A percentile compares a stretch with the other conserved stretches of the same genome.
These are phyloP conservation scores for Oikopleura albicans DNA, from an alignment of 23 tunicate species.

Conservation along the genomic window DNA sequence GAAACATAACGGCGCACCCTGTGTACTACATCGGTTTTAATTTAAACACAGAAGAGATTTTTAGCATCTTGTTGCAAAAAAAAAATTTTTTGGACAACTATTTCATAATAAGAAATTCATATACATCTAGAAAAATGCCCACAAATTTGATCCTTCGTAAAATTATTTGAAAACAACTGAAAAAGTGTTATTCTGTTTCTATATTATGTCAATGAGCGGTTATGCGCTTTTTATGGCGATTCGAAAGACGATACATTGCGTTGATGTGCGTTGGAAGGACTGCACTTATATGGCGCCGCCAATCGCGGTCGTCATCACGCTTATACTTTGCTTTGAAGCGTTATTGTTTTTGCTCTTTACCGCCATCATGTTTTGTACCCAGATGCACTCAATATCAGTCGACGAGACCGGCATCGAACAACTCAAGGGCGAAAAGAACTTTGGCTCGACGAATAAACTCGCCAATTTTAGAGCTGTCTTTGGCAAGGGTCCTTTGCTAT, in stretches of 20 bases:
- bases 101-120: too few species aligned
- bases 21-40: too few species aligned
- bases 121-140: too few species aligned
- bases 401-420: slow-evolving; percentile 98
- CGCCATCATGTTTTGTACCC: slow-evolving; percentile 83
- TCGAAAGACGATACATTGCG: slow-evolving; percentile 36
- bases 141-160: too few species aligned
- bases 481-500: neutral
- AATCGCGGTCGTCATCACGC: slow-evolving; percentile 15
- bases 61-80: too few species aligned
- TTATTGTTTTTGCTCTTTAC: slow-evolving; percentile 76
- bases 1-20: too few species aligned
- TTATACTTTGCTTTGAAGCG: slow-evolving; percentile 23
- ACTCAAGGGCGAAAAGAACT: slow-evolving; percentile 27
- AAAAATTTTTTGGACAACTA: too few species aligned
- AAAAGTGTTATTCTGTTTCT: slow-evolving; percentile 23
- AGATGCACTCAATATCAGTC: slow-evolving; percentile 74
- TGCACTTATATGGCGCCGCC: slow-evolving; percentile 40
- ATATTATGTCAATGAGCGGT: slow-evolving; percentile 57
- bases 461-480: slow-evolving; percentile 14
- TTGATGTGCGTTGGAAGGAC: slow-evolving; percentile 13
- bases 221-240: slow-evolving; percentile 73
- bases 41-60: too few species aligned
- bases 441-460: neutral
- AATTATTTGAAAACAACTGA: too few species aligned